Evolutionary conservation across 2,888 invertebrate genomes (phyloP).

Genomic region (Sinhomidia bicolor): DNA sequence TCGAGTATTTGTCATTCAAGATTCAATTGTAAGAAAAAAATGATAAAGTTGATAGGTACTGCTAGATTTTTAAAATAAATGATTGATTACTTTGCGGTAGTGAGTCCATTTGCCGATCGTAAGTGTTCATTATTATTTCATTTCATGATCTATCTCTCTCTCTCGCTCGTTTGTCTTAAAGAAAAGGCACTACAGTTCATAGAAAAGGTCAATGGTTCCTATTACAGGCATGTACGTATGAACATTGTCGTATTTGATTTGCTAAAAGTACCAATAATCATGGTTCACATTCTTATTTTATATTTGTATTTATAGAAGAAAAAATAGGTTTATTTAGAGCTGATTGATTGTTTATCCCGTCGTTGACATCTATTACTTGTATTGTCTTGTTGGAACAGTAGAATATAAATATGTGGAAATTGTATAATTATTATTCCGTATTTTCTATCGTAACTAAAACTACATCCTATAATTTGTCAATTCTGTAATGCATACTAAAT

Average conservation of each 20-base stretch:
- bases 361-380: constrained; percentile 16
- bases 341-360: constrained; percentile 27
- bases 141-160: not conserved
- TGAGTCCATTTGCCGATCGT: constrained; percentile 36
- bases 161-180: not conserved
- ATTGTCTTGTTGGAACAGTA: not conserved
- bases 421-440: not conserved
- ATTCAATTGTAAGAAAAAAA: constrained; percentile 23
- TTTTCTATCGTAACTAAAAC: not conserved
- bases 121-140: not conserved
- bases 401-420: not conserved
- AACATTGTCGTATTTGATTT: not conserved
- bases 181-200: constrained; percentile 18
- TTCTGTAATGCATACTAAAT: not conserved
- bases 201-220: not conserved
- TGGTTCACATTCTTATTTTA: not conserved
- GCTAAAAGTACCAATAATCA: not conserved
- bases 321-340: constrained; percentile 4
- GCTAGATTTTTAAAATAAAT: not conserved
- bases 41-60: not conserved
- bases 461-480: not conserved
- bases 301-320: not conserved
- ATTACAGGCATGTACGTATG: not conserved
- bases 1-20: constrained; percentile 71
- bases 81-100: not conserved